phyloP scores from a whole-genome alignment of 1,140 invertebrate species.

The Conus betulinus region DNA sequence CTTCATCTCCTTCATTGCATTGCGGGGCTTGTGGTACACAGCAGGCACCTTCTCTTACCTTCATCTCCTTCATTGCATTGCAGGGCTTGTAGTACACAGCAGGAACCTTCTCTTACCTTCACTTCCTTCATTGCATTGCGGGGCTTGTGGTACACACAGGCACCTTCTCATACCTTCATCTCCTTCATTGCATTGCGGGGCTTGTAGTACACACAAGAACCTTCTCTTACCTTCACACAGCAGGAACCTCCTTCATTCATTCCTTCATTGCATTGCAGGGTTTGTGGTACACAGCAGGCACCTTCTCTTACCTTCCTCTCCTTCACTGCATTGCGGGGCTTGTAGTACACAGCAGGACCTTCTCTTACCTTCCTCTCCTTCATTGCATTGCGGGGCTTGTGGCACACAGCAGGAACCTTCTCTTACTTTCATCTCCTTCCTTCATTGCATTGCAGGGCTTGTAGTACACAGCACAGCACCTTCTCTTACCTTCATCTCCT shows the following conservation, averaged over 20 bases:
- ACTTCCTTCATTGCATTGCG: not conserved
- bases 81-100: not conserved
- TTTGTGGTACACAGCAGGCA: conserved; percentile 8
- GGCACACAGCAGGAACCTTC: not conserved
- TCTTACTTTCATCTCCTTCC: not conserved
- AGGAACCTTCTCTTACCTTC: not conserved
- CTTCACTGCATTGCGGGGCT: not conserved
- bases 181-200: not conserved
- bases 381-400: not conserved
- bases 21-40: not conserved
- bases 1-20: not conserved
- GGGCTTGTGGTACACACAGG: not conserved
- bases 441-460: not conserved
- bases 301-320: not conserved
- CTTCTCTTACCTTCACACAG: not conserved
- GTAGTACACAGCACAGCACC: conserved; percentile 21
- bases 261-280: not conserved
- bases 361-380: not conserved
- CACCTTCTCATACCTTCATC: not conserved
- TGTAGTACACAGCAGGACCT: conserved; percentile 21
- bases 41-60: not conserved
- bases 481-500: not conserved
- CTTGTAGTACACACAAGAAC: conserved; percentile 14
- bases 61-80: not conserved
- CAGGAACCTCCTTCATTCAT: not conserved